Conservation (phyloP, 1,140 invertebrate genomes). For the Temnothorax curvispinosus region DNA sequence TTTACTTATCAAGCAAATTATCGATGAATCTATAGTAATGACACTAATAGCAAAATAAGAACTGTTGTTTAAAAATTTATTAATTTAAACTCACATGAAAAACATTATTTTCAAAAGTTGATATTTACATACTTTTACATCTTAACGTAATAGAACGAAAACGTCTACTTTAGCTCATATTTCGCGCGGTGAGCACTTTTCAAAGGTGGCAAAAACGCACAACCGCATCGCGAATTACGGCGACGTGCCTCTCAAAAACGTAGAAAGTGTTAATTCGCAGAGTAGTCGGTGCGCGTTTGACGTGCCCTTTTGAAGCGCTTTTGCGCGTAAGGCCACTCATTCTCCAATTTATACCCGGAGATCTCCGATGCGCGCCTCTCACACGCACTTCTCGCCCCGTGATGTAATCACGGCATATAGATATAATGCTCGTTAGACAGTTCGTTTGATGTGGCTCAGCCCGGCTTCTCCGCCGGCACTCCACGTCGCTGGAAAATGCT, state of each 20-base stretch:
- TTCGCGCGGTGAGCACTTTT: neutral
- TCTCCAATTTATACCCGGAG: constrained; percentile 51
- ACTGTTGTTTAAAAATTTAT: neutral
- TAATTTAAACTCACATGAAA: neutral
- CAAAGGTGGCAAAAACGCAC: neutral
- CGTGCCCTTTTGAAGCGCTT: constrained; percentile 31
- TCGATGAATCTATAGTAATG: neutral
- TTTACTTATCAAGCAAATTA: neutral
- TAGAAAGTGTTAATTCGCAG: constrained; percentile 46
- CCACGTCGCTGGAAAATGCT: constrained; percentile 65
- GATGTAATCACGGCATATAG: constrained; percentile 28
- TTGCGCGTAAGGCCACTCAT: constrained; percentile 37
- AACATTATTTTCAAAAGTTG: neutral
- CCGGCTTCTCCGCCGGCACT: neutral
- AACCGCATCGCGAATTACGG: constrained; percentile 1
- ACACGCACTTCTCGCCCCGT: constrained; percentile 33
- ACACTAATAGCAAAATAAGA: neutral
- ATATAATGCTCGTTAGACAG: constrained; percentile 58
- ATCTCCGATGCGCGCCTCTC: constrained; percentile 29
- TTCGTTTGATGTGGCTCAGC: constrained; percentile 71
- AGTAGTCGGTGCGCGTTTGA: constrained; percentile 39
- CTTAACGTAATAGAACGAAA: neutral
- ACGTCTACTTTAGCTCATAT: neutral
- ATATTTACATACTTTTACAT: neutral
- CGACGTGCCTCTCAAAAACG: constrained; percentile 2